phyloP scores from a whole-genome alignment of 2,888 invertebrate genomes.

The Pemphredon lugubris region DNA sequence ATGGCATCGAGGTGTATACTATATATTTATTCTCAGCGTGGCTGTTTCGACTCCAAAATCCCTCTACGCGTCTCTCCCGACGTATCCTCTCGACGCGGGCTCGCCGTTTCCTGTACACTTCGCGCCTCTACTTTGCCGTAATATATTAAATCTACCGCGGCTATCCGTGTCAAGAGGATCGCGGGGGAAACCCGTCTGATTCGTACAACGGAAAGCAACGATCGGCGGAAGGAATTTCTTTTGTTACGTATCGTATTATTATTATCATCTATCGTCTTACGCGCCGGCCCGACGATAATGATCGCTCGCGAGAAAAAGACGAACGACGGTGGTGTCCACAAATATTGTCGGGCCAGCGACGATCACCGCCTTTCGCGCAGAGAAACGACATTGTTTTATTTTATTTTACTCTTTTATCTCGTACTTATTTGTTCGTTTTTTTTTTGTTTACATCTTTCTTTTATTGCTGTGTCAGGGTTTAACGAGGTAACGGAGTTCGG shows the following conservation, averaged over 20 bases:
- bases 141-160: constrained; percentile 28
- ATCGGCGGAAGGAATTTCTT: constrained; percentile 27
- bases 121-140: constrained; percentile 16
- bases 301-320: constrained; percentile 16
- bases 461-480: constrained; percentile 49
- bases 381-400: constrained; percentile 1
- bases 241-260: constrained; percentile 5
- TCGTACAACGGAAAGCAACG: constrained; percentile 17
- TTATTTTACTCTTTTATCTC: constrained; percentile 36
- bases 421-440: too few relatives aligned
- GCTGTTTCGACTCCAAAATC: constrained; percentile 20
- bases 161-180: constrained; percentile 11
- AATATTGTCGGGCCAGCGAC: constrained; percentile 38
- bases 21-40: constrained; percentile 29
- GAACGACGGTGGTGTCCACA: constrained; percentile 2
- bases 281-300: constrained; percentile 33
- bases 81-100: constrained; percentile 12
- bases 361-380: constrained; percentile 3
- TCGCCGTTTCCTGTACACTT: not conserved
- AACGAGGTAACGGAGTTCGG: constrained; percentile 14
- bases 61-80: constrained; percentile 1
- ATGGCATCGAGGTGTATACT: too few relatives aligned
- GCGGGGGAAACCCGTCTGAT: constrained; percentile 1
- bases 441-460: not conserved
- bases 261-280: constrained; percentile 16